phyloP scores from a whole-genome alignment of 1,140 invertebrate genomes.

The Scaptomyza hsui region DNA sequence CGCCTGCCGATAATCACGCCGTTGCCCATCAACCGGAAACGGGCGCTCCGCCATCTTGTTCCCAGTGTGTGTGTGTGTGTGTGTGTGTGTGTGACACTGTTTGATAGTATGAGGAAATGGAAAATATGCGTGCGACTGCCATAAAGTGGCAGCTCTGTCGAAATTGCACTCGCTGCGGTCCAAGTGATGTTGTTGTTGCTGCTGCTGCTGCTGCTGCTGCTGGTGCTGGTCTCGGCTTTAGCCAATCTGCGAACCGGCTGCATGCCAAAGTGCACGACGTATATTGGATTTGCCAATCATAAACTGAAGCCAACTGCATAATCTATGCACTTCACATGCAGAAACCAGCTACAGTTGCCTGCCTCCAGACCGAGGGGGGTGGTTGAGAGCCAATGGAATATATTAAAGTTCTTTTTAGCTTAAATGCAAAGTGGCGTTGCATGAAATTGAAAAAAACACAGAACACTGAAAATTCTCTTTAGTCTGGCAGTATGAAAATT shows the following conservation, averaged over 20 bases:
- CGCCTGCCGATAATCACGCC: constrained; percentile 76
- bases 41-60: constrained; percentile 73
- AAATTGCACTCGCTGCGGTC: constrained; percentile 47
- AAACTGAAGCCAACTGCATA: constrained; percentile 81
- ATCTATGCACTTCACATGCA: constrained; percentile 73
- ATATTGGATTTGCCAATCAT: constrained; percentile 81
- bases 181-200: constrained; percentile 26
- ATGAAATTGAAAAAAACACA: constrained; percentile 51
- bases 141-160: constrained; percentile 67
- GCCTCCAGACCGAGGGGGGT: not conserved
- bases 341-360: constrained; percentile 24
- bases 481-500: constrained; percentile 13
- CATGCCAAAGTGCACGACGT: constrained; percentile 75
- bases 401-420: constrained; percentile 39
- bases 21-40: constrained; percentile 78
- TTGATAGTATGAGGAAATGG: constrained; percentile 17
- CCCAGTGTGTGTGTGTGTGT: constrained; percentile 32
- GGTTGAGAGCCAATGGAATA: constrained; percentile 36
- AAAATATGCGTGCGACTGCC: constrained; percentile 77
- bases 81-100: constrained; percentile 17
- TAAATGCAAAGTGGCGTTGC: constrained; percentile 52
- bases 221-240: constrained; percentile 7
- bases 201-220: too few relatives aligned
- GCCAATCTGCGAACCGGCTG: constrained; percentile 61
- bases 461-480: constrained; percentile 15